Evolutionary conservation across 2,888 invertebrate genomes (phyloP), one percentile per base, ranked within the genome.

Genomic region (Nymphalis urticae): DNA sequence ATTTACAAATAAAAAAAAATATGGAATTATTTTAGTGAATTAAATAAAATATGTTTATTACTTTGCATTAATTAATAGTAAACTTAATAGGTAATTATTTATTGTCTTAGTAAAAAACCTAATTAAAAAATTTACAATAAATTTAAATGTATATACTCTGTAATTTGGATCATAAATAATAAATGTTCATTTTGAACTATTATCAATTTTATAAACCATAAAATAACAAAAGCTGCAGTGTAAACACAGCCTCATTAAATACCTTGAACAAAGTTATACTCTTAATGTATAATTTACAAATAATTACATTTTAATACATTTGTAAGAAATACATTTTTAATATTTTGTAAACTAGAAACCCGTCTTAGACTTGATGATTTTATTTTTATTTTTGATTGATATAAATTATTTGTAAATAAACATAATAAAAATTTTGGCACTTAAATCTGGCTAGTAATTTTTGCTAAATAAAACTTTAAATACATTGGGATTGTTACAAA

Each of bases 21-120:
- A 59, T 59, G 24, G 51, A 51, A 51, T 48, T 16, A 42, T 19
- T 60, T 66, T 27, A 47, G 65, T 53, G 27, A 66, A 66, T 54
- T 9, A 61, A 68, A 68, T 64, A 60, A 64, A 60, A 68, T 68
- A 60, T 61, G n/a, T 48, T 54, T 60, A 68, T 51, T 53, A 54
- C 48, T 48, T 16, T 48, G 51, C 51, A 61, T 27, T 62, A 16
- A 48, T 21, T 54, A 16, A 56, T 67, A 36, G 53, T 48, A 67
- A 62, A 62, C 67, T 64, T 68, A 64, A 68, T 61, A 68, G 21
- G 32, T 68, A 53, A 51, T 61, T 60, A 54, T 59, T 60, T 59
- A 68, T 36, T 56, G 6, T 27, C 27, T 53, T 53, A 53, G 19
- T 13, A 13, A 21, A 53, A 53, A 21, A 54, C n/a, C 54, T 56